phyloP scores from a whole-genome alignment of 2,797 vertebrate species.

The Chaenodraco wilsoni region DNA sequence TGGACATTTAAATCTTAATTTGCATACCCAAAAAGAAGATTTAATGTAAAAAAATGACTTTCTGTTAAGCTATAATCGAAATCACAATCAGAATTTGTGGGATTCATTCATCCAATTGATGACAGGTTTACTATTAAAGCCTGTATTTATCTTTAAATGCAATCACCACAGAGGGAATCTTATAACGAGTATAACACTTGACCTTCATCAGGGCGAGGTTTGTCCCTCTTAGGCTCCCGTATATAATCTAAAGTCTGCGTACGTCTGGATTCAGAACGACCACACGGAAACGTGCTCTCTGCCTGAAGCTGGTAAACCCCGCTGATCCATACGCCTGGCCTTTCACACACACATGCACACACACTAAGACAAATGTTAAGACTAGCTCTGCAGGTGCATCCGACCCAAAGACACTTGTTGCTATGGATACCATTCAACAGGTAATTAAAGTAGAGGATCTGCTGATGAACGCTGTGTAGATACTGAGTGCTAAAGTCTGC shows the following conservation, averaged over 20 bases:
- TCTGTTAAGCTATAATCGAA: neutral
- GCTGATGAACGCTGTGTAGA: neutral
- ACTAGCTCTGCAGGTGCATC: too few species aligned
- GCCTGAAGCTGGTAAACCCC: constrained; percentile 69
- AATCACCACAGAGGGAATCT: too few species aligned
- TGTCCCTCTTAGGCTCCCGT: neutral
- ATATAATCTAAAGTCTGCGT: constrained; percentile 1
- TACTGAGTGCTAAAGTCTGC: too few species aligned
- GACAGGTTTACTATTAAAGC: neutral
- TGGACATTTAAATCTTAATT: too few species aligned
- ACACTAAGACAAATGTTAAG: constrained; percentile 2
- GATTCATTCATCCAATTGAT: neutral
- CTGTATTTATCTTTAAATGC: too few species aligned
- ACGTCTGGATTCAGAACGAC: constrained; percentile 32
- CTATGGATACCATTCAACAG: constrained; percentile 18
- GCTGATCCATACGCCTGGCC: constrained; percentile 70
- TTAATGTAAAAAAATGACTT: too few species aligned
- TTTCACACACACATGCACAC: constrained; percentile 37
- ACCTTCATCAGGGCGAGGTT: neutral
- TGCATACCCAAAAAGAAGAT: too few species aligned
- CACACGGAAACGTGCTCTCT: constrained; percentile 59
- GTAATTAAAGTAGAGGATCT: neutral
- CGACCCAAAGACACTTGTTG: neutral
- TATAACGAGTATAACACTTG: neutral
- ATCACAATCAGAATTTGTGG: constrained; percentile 17